A percentile compares a stretch with the other conserved stretches of the same genome.
Evolutionary conservation across 2,113 vertebrate species (phyloP).

Genomic region (Poicephalus gulielmi): DNA sequence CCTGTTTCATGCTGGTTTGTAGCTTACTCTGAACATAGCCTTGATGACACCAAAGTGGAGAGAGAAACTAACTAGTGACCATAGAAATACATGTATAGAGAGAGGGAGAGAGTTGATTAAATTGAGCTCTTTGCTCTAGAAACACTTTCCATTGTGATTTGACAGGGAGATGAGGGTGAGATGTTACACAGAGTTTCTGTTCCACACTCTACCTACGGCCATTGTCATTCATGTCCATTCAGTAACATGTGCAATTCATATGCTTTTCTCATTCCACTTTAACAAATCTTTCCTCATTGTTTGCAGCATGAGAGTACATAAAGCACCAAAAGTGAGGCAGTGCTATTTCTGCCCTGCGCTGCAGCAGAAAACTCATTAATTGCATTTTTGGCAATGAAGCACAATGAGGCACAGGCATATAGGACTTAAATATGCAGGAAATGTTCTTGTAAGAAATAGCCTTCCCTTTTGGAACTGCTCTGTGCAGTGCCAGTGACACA

Average conservation of each 20-base stretch:
- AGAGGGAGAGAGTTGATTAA: neutral
- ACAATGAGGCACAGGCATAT: neutral
- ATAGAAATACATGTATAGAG: neutral
- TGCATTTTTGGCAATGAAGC: conserved; percentile 43
- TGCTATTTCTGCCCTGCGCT: neutral
- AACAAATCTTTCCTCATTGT: neutral
- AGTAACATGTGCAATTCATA: neutral
- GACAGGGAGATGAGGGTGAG: neutral
- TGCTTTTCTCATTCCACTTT: neutral
- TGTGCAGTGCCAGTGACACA: neutral
- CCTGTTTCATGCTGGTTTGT: neutral
- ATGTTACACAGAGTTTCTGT: neutral
- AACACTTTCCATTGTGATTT: neutral
- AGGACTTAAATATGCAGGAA: conserved; percentile 35
- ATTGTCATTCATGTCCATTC: neutral
- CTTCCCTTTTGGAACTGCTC: neutral
- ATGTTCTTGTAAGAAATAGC: neutral
- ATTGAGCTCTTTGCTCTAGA: neutral
- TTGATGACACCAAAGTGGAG: neutral
- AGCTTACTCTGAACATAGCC: neutral
- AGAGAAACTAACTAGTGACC: neutral
- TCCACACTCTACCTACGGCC: neutral
- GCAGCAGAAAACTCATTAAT: conserved; percentile 47
- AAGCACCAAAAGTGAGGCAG: conserved; percentile 3
- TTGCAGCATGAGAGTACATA: neutral